These are phyloP conservation scores for Merluccius polli DNA, from an alignment of 2,797 vertebrate genomes.

Conservation along the genomic window DNA sequence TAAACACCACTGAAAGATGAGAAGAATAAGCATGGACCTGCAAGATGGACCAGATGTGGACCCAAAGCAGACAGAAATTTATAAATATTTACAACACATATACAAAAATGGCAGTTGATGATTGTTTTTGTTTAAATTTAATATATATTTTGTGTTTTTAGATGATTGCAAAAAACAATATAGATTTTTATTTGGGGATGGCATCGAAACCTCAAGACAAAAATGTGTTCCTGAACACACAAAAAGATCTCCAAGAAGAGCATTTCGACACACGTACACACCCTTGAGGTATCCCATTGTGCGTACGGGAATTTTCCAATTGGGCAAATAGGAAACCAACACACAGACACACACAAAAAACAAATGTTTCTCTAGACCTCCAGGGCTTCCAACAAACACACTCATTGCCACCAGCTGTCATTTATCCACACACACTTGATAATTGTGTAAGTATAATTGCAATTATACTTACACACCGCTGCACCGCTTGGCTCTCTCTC, in stretches of 20 bases:
- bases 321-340: background rate
- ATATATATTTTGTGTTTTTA: background rate
- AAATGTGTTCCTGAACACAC: background rate
- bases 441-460: no score
- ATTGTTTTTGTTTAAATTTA: no score
- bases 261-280: background rate
- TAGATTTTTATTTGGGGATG: background rate
- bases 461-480: background rate
- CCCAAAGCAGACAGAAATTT: background rate
- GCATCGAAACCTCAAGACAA: background rate
- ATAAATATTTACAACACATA: background rate
- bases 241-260: no score
- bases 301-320: background rate
- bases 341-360: background rate
- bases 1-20: background rate
- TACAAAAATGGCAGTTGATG: background rate
- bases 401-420: background rate
- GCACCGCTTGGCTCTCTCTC: background rate
- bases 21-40: background rate
- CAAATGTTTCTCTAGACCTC: background rate
- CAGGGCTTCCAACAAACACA: background rate
- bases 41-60: background rate
- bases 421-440: slow-evolving; percentile 2
- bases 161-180: background rate
- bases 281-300: background rate